Evolutionary conservation across 1,140 invertebrate genomes (phyloP), one percentile per base, ranked within the genome.

Genomic region (Drosophila navojoa): DNA sequence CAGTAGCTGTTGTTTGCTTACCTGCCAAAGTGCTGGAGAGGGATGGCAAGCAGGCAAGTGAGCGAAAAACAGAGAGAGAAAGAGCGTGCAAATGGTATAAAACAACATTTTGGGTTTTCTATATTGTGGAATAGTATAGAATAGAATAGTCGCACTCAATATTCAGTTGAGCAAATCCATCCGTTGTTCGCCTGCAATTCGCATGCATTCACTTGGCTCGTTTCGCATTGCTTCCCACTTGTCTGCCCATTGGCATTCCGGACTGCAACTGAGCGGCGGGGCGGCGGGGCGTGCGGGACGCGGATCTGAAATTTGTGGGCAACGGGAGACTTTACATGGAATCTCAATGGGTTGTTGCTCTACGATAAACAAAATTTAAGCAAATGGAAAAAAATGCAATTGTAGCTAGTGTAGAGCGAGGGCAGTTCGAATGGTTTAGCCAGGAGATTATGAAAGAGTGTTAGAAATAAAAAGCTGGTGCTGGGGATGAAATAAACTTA

Each of bases 141-240:
- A 77, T 77, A 71, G 75, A 74, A 74, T 63, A 78, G 62, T 49
- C 59, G 59, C 27, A 89, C 84, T 89, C 84, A 89, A 89, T 89
- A 89, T 89, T 89, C 84, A 89, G 85, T 89, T 89, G 84, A 80
- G 85, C 84, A 89, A 80, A 84, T 89, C 84, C 84, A 82, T 89
- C 70, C 77, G 84, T 82, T 89, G 79, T 89, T 74, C 73, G 66
- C 50, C 49, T 77, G 69, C 76, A 79, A 78, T 85, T 85, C 81
- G 63, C 67, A 75, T 85, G 81, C 81, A 85, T 75, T 85, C 74
- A 72, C 77, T 72, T 61, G 79, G 62, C 45, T 82, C 79, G 61
- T 32, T 71, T 69, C 44, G 61, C 49, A 49, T 71, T 53, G 55
- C 32, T 59, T 68, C 49, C 27, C 25, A 13, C 32, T 35, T 19